phyloP scores from a whole-genome alignment of 2,888 invertebrate genomes.

The Meteorus cinctellus region DNA sequence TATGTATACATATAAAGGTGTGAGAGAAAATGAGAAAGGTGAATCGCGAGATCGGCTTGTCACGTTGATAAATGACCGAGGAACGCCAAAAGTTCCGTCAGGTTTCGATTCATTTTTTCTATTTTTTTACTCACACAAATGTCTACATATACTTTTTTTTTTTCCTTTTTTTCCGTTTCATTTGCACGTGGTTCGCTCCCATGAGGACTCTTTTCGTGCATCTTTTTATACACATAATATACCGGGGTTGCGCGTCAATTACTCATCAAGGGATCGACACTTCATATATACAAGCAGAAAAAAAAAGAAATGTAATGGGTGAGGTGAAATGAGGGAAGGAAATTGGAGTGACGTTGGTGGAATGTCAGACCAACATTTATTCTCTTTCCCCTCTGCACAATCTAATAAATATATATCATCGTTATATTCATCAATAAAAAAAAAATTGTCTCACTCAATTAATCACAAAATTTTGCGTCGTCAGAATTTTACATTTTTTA shows the following conservation, averaged over 20 bases:
- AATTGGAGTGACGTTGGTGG: constrained; percentile 50
- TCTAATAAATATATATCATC: constrained; percentile 1
- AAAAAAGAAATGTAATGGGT: not conserved
- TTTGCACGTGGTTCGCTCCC: constrained; percentile 53
- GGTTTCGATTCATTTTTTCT: constrained; percentile 15
- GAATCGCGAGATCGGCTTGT: constrained; percentile 68
- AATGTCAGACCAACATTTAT: constrained; percentile 32
- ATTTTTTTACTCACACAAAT: constrained; percentile 19
- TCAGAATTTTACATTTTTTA: not conserved
- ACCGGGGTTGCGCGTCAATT: constrained; percentile 31
- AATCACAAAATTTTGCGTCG: not conserved
- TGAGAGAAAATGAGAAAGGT: constrained; percentile 39
- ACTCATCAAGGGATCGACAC: constrained; percentile 15
- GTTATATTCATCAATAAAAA: constrained; percentile 25
- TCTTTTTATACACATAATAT: constrained; percentile 11
- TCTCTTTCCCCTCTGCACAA: not conserved
- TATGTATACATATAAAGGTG: constrained; percentile 18
- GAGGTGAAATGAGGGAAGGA: constrained; percentile 37
- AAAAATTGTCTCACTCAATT: constrained; percentile 2
- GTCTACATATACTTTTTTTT: constrained; percentile 20
- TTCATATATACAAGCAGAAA: not conserved
- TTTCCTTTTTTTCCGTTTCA: constrained; percentile 29
- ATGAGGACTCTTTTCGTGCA: constrained; percentile 37
- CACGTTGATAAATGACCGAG: constrained; percentile 71
- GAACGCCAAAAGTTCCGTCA: constrained; percentile 54